Conservation (phyloP, 2,797 vertebrate genomes). For the Sparus aurata region DNA sequence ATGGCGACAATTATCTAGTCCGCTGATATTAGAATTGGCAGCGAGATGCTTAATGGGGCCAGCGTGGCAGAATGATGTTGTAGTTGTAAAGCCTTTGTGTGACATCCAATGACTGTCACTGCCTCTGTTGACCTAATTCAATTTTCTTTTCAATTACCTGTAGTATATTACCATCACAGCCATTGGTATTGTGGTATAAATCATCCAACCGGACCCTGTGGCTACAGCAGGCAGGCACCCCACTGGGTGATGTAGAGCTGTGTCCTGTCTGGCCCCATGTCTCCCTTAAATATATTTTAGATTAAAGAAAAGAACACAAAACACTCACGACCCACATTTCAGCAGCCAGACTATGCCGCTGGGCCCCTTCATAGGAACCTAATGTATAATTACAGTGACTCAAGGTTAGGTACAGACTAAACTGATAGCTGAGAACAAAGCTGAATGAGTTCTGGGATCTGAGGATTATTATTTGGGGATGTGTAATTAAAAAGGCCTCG, state of each 20-base stretch:
- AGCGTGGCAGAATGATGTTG: conserved; percentile 61
- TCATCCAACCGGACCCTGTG: conserved; percentile 60
- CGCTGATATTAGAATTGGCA: conserved; percentile 70
- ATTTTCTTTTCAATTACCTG: conserved; percentile 87
- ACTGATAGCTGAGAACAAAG: conserved; percentile 57
- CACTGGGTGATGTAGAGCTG: conserved; percentile 76
- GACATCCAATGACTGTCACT: conserved; percentile 74
- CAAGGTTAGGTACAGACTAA: conserved; percentile 63
- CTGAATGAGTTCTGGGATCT: conserved; percentile 51
- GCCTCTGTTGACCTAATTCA: conserved; percentile 85
- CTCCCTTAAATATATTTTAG: conserved; percentile 80
- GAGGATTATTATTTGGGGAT: conserved; percentile 63
- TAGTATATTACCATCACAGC: conserved; percentile 83
- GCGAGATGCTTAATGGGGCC: conserved; percentile 65
- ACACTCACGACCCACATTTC: conserved; percentile 75
- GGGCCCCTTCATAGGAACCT: conserved; percentile 53
- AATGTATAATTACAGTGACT: conserved; percentile 76
- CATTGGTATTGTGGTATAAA: conserved; percentile 72
- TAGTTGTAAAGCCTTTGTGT: conserved; percentile 72
- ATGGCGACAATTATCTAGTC: conserved; percentile 74
- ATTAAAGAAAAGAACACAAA: conserved; percentile 79
- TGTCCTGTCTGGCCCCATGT: conserved; percentile 68
- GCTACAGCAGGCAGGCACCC: conserved; percentile 65
- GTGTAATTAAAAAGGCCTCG: conserved; percentile 66
- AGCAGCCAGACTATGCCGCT: conserved; percentile 49